Base-by-base conservation (phyloP, 2,888 invertebrate species). In the Microdon myrmicae region DNA sequence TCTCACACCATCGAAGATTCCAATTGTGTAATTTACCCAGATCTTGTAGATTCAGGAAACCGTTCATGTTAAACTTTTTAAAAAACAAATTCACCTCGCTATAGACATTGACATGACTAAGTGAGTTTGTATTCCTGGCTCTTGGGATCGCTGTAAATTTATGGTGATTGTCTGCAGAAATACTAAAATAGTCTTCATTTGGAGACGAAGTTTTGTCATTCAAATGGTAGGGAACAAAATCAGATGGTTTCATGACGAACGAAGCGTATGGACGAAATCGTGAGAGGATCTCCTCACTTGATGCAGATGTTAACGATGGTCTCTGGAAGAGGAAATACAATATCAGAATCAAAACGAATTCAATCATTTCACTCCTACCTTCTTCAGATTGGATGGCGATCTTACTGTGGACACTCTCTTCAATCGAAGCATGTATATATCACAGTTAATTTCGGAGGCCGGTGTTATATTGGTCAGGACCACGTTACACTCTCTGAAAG, bases 1-100 rank as follows among this genome's bases (percentile, higher is more conserved):
- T 71, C 3, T 78, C 77, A 69, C 84, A 84, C 84, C 84, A 85
- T 43, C 82, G 77, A 1, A 82, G 78, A 71, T 84, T 84, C 85
- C 85, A 85, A 44, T 74, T 74, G 12, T 81, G 75, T 1, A 73
- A 71, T 3, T 75, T 76, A n/a, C 69, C 68, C 10, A 79, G 74
- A 38, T 79, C 78, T 8, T 83, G 82, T 8, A 84, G 75, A 29
- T 82, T 83, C 2, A 85, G 68, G 68, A 84, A 85, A 1, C 85
- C 85, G 2, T 75, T 70, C 28, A 79, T 68, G 0, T 49, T 51
- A 0, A 29, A 43, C 48, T 75, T 76, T 3, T 71, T 70, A 48
- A 78, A 66, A 4, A 72, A 19, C 4, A 64, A 41, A 13, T 56
- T 54, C 3, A 56, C 51, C 13, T 53, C 51, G 5, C 43, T 55